phyloP scores from a whole-genome alignment of 2,797 vertebrate genomes.

The Takifugu ocellatus region DNA sequence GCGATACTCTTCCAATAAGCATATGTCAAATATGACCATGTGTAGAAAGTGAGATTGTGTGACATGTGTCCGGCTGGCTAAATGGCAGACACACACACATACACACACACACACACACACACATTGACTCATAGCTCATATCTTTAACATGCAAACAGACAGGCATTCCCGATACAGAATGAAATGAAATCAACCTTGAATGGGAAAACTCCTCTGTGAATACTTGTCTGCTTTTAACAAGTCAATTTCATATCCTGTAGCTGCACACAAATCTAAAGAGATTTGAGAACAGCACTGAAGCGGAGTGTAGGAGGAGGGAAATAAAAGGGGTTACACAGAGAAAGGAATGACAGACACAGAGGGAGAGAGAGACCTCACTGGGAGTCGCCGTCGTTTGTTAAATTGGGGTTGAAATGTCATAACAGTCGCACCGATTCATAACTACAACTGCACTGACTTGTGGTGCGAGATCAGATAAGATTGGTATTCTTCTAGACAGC shows the following conservation, averaged over 20 bases:
- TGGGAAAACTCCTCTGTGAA: slow-evolving; percentile 64
- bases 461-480: slow-evolving; percentile 20
- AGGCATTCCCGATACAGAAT: slow-evolving; percentile 62
- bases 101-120: slow-evolving; percentile 9
- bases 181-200: slow-evolving; percentile 74
- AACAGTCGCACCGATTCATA: slow-evolving; percentile 24
- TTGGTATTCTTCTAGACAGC: slow-evolving; percentile 30
- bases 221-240: slow-evolving; percentile 71
- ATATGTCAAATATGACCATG: slow-evolving; percentile 79
- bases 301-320: slow-evolving; percentile 27
- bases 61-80: slow-evolving; percentile 64
- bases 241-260: slow-evolving; percentile 70
- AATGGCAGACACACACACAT: slow-evolving; percentile 54
- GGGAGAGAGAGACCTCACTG: slow-evolving; percentile 13
- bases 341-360: slow-evolving; percentile 14
- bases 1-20: slow-evolving; percentile 67
- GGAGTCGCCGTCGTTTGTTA: slow-evolving; percentile 29
- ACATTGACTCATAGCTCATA: slow-evolving; percentile 36
- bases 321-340: slow-evolving; percentile 28
- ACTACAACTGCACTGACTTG: slow-evolving; percentile 24
- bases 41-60: slow-evolving; percentile 65
- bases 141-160: slow-evolving; percentile 71
- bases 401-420: slow-evolving; percentile 51
- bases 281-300: slow-evolving; percentile 47
- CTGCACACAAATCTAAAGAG: slow-evolving; percentile 66